Percentiles rank a stretch among this genome's conserved stretches.
phyloP scores from a whole-genome alignment of 2,113 vertebrate species.

The Bubalus kerabau region DNA sequence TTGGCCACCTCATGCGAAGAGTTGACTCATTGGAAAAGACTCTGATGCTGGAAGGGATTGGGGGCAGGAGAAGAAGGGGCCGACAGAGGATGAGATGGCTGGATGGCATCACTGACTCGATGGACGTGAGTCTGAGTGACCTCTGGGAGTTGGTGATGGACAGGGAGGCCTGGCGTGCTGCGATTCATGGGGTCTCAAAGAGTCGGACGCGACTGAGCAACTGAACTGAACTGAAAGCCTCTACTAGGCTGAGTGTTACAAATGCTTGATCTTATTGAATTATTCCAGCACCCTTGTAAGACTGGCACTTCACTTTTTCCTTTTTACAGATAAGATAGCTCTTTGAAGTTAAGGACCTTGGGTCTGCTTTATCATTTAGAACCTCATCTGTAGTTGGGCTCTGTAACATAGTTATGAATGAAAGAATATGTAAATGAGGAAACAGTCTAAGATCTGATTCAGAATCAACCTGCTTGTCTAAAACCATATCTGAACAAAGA shows the following conservation, averaged over 20 bases:
- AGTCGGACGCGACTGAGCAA: too few species aligned
- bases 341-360: neutral
- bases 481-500: neutral
- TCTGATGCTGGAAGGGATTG: too few species aligned
- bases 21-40: too few species aligned
- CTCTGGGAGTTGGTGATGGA: too few species aligned
- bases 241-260: neutral
- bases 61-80: too few species aligned
- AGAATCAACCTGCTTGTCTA: neutral
- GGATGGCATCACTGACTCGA: too few species aligned
- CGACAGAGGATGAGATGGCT: too few species aligned
- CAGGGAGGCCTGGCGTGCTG: too few species aligned
- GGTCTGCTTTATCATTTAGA: neutral
- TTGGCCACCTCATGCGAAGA: too few species aligned
- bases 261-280: neutral
- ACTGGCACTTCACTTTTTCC: neutral
- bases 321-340: neutral
- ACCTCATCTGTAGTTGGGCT: neutral
- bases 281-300: neutral
- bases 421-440: neutral
- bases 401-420: neutral
- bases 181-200: too few species aligned
- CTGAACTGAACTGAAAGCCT: neutral
- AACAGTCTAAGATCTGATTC: neutral
- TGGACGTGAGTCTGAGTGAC: too few species aligned